Evolutionary conservation across 2,113 vertebrate genomes (phyloP), one percentile per base, ranked within the genome.

Genomic region (Kryptolebias marmoratus): DNA sequence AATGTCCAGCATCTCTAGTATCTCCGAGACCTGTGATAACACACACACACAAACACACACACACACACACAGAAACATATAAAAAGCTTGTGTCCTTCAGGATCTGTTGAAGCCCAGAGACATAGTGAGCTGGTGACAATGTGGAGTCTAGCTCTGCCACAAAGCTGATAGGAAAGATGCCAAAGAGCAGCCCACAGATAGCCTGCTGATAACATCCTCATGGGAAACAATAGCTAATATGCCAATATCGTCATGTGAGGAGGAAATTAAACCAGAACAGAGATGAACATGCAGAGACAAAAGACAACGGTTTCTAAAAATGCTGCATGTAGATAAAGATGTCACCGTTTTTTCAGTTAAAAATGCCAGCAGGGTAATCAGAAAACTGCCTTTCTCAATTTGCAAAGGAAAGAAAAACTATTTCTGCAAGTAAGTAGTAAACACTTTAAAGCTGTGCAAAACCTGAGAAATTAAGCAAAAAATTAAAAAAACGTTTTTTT

Each of bases 101-200:
- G 54, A 77, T 71, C 71, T 44, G 67, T 61, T 49, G 30, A 69
- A 71, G 83, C 83, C 56, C 44, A 60, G 76, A 67, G 71, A 79
- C 77, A 73, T 22, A 22, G 1, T 8, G 73, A 77, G 64, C 56
- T 79, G 80, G 76, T 66, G 71, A 88, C 79, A 81, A 58, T 49
- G 62, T 68, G 56, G 58, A 56, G 74, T 10, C 52, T 65, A 81
- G 68, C 56, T 79, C 76, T 77, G 68, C 65, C 22, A 27, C 73
- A 56, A 54, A 80, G 73, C 79, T 75, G 89, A 91, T 83, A 87
- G 85, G 84, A 79, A 44, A 55, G 65, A 79, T 12, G 72, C 83
- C 84, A 83, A 31, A 61, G 12, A 75, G 71, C 64, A 80, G 63
- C 72, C 68, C 67, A 80, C 66, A 79, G 83, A 91, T 81, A 88